Base-by-base conservation (phyloP, 2,888 invertebrate species). In the Craniophora ligustri region DNA sequence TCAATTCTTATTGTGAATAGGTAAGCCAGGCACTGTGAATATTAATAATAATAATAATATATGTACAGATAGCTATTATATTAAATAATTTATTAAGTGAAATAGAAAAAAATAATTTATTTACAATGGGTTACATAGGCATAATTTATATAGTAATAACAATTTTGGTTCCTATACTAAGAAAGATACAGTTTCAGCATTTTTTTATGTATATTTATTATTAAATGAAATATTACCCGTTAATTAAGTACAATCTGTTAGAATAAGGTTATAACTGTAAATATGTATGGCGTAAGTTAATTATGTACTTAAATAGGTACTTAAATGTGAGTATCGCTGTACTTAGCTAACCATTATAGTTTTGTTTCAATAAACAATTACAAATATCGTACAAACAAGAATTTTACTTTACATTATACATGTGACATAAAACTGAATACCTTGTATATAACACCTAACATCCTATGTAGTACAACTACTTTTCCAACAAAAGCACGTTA, bases 81-180 rank as follows among this genome's bases (percentile, higher is more conserved):
- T 82, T 76, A 77, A 67, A 73, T 86, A 85, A 85, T 84, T 85
- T 87, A 86, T 83, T 81, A 84, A 82, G 82, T 85, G 74, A 75
- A 75, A 61, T 76, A 82, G 40, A 68, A 66, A 70, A n/a, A 15
- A 56, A 84, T 89, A 88, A 92, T 88, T 92, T 92, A 91, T 91
- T 91, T 85, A 85, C 82, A 80, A 63, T 82, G 81, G 80, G 75
- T 79, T 78, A 78, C 46, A 54, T 60, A 65, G 67, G 59, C 51
- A 70, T 75, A 74, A 71, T 74, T 77, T 78, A 79, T 68, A 75
- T 73, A 67, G 78, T 75, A 84, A n/a, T n/a, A n/a, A 78, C 82
- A 78, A 84, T 88, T 92, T 93, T 92, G 91, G 92, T 93, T 93
- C 92, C 92, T 93, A 93, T 89, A 81, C 82, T 92, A 91, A 90